These are phyloP conservation scores for Trissolcus basalis DNA, from an alignment of 1,140 invertebrate species.

Conservation along the genomic window DNA sequence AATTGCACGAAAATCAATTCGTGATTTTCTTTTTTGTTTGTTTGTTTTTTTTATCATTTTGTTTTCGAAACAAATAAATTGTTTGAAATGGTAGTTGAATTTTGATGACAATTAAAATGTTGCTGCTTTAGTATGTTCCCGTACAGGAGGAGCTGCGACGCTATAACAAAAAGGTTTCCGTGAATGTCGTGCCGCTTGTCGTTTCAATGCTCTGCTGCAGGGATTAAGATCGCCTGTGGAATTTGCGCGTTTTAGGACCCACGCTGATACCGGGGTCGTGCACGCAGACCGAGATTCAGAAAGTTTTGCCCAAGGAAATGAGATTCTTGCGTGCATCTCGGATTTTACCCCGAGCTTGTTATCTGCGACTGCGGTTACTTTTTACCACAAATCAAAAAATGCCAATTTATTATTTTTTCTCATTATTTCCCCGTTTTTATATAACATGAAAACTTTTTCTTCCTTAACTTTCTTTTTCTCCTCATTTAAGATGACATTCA, in stretches of 20 bases:
- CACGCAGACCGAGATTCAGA: slow-evolving; percentile 44
- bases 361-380: too few relatives aligned
- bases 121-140: not conserved
- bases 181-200: not conserved
- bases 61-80: too few relatives aligned
- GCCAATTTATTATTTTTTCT: too few relatives aligned
- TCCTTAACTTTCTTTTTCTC: too few relatives aligned
- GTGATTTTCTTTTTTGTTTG: too few relatives aligned
- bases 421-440: too few relatives aligned
- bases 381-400: too few relatives aligned
- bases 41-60: too few relatives aligned
- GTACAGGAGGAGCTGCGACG: not conserved
- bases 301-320: slow-evolving; percentile 61
- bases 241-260: slow-evolving; percentile 37
- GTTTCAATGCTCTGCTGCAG: not conserved
- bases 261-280: slow-evolving; percentile 35
- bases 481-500: too few relatives aligned
- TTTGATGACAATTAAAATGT: not conserved
- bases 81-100: slow-evolving; percentile 3
- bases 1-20: slow-evolving; percentile 32
- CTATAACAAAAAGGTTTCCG: not conserved
- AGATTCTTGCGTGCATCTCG: slow-evolving; percentile 64
- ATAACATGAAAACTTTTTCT: too few relatives aligned
- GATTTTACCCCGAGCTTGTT: too few relatives aligned
- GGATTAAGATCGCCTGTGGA: slow-evolving; percentile 32